Conservation (phyloP, 2,888 invertebrate genomes). For the Craniophora ligustri region DNA sequence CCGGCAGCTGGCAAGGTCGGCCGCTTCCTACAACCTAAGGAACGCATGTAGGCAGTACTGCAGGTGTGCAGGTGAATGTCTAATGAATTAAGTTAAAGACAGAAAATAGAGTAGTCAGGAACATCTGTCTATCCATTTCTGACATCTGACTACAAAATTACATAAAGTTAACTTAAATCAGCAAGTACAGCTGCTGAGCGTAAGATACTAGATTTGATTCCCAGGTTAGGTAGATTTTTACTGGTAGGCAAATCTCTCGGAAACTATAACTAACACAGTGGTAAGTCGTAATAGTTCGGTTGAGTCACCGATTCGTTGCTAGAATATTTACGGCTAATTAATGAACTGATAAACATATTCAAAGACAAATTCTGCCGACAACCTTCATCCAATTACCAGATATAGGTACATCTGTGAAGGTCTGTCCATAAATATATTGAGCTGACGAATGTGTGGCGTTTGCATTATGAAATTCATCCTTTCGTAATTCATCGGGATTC, state of each 20-base stretch:
- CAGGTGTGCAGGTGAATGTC: constrained; percentile 67
- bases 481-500: no score
- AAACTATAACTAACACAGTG: no score
- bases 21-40: constrained; percentile 74
- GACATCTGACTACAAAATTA: no score
- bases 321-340: constrained; percentile 7
- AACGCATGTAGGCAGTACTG: constrained; percentile 54
- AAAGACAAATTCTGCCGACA: constrained; percentile 20
- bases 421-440: constrained; percentile 44
- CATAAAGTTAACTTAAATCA: no score
- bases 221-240: no score
- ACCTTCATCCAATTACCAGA: constrained; percentile 44
- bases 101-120: constrained; percentile 16
- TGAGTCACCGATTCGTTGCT: no score
- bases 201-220: no score
- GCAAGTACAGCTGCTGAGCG: constrained; percentile 9
- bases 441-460: constrained; percentile 50
- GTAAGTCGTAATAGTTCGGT: no score
- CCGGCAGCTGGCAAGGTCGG: constrained; percentile 75
- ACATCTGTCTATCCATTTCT: constrained; percentile 26
- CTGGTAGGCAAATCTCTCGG: no score
- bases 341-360: constrained; percentile 21
- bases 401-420: constrained; percentile 40
- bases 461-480: constrained; percentile 59
- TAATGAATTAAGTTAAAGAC: constrained; percentile 55